Conservation (phyloP, 2,113 vertebrate species). For the Opisthocomus hoazin region DNA sequence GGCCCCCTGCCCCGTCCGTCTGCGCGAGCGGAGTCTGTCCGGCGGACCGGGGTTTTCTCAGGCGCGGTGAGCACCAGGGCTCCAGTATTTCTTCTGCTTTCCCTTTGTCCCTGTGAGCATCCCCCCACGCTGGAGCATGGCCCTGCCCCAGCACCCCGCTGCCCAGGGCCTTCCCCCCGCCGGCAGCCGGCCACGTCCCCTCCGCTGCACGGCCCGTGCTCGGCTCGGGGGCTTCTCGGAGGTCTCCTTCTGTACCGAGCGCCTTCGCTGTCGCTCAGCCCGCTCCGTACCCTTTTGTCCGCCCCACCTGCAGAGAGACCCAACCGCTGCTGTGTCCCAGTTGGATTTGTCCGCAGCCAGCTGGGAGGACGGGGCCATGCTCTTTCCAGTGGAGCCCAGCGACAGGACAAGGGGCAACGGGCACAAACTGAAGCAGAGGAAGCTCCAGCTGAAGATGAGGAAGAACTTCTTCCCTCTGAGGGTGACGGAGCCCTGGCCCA, state of each 20-base stretch:
- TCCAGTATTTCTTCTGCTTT: neutral
- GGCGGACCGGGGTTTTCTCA: neutral
- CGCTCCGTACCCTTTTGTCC: neutral
- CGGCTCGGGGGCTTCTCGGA: neutral
- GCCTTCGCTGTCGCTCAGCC: neutral
- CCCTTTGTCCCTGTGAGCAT: neutral
- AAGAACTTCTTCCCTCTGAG: no score
- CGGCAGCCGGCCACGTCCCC: neutral
- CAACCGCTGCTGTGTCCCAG: neutral
- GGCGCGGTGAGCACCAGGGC: fast-evolving
- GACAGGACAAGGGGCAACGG: no score
- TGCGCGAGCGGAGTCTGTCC: neutral
- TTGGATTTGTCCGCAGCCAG: neutral
- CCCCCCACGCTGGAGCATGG: fast-evolving
- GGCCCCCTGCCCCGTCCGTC: neutral
- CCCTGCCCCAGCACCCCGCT: neutral
- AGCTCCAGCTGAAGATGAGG: no score
- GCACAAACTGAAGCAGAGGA: no score
- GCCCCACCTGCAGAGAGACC: neutral
- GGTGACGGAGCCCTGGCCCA: no score
- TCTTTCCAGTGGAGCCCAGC: no score
- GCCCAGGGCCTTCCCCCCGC: neutral
- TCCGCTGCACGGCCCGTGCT: fast-evolving
- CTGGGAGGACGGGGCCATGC: no score
- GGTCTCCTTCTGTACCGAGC: neutral